Evolutionary conservation across 2,888 invertebrate genomes (phyloP).

Genomic region (Germaria angustata): DNA sequence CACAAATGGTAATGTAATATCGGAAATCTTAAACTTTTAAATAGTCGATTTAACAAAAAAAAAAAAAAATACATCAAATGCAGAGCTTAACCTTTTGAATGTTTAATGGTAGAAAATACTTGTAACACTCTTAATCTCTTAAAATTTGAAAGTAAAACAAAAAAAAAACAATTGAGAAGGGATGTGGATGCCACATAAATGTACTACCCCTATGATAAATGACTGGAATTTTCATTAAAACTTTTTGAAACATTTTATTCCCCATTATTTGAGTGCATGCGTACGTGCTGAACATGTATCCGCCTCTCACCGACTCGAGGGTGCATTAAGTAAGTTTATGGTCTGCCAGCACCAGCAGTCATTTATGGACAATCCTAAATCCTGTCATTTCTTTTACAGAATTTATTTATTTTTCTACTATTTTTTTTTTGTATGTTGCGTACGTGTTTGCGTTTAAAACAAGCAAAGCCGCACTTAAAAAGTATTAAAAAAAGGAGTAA

Average conservation of each 20-base stretch:
- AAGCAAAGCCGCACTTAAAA: conserved; percentile 55
- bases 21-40: too few species aligned
- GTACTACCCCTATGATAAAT: background rate
- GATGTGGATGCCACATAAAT: too few species aligned
- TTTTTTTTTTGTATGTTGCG: conserved; percentile 32
- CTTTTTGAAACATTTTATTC: background rate
- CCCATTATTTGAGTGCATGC: background rate
- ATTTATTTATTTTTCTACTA: conserved; percentile 19
- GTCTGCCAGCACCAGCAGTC: conserved; percentile 52
- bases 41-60: too few species aligned
- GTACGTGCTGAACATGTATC: conserved; percentile 27
- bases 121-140: too few species aligned
- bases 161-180: background rate
- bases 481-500: conserved; percentile 42
- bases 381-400: conserved; percentile 37
- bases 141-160: background rate
- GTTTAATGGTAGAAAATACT: background rate
- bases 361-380: conserved; percentile 50
- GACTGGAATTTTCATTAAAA: conserved; percentile 7
- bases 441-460: conserved; percentile 54
- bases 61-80: background rate
- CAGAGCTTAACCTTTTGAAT: background rate
- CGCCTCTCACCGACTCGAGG: background rate
- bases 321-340: conserved; percentile 22
- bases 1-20: too few species aligned